Conservation (phyloP, 2,113 vertebrate species). For the Pachypanchax playfairii region DNA sequence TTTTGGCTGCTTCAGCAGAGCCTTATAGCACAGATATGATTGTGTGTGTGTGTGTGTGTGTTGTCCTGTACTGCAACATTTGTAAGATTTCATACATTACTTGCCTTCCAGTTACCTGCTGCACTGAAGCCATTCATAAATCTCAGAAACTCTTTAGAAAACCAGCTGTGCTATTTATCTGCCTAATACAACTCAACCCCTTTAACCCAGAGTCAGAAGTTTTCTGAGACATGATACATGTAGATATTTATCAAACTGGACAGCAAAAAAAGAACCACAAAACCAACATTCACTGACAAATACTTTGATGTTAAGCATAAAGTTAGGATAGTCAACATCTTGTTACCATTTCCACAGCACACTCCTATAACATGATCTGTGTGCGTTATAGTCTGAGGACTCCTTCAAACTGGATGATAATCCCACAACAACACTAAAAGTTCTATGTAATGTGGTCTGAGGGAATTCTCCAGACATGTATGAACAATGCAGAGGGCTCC, state of each 20-base stretch:
- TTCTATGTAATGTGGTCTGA: too few species aligned
- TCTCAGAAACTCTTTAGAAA: slow-evolving; percentile 49
- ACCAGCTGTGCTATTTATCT: slow-evolving; percentile 62
- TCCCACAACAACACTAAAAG: too few species aligned
- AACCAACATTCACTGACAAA: neutral
- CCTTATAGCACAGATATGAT: slow-evolving; percentile 40
- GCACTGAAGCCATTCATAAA: slow-evolving; percentile 58
- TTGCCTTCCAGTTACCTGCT: slow-evolving; percentile 46
- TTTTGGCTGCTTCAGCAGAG: slow-evolving; percentile 44
- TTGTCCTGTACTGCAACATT: slow-evolving; percentile 29
- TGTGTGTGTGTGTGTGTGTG: slow-evolving; percentile 23
- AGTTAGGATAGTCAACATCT: too few species aligned
- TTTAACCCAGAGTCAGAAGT: slow-evolving; percentile 39
- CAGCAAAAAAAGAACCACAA: neutral
- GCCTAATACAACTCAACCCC: slow-evolving; percentile 50
- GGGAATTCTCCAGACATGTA: too few species aligned
- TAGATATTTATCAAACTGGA: slow-evolving; percentile 3
- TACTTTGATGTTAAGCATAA: too few species aligned
- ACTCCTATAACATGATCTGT: too few species aligned
- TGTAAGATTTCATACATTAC: slow-evolving; percentile 44
- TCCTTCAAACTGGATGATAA: too few species aligned
- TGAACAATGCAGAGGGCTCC: too few species aligned
- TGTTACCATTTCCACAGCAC: too few species aligned
- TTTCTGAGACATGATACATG: slow-evolving; percentile 33
- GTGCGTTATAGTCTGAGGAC: too few species aligned